Percentiles rank a stretch among this genome's conserved stretches.
phyloP scores from a whole-genome alignment of 2,113 vertebrate species.

The Lepus timidus region DNA sequence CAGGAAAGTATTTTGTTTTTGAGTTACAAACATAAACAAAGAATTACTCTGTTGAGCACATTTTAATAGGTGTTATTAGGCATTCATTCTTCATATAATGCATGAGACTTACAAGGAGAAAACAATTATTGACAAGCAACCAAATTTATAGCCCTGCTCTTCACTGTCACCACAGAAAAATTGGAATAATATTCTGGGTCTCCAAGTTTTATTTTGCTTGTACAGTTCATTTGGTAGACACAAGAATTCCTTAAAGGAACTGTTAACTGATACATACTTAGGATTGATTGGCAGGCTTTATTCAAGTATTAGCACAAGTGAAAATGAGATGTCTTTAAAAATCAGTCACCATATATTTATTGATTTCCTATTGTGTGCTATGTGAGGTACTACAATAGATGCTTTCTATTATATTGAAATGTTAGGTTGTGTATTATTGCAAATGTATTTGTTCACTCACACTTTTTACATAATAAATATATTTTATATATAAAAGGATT shows the following conservation, averaged over 20 bases:
- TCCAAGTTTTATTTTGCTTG: conserved; percentile 32
- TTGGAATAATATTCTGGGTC: conserved; percentile 36
- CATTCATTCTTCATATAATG: conserved; percentile 32
- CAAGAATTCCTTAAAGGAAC: conserved; percentile 28
- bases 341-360: not conserved
- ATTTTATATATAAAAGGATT: not conserved
- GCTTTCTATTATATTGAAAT: not conserved
- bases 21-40: not conserved
- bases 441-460: not conserved
- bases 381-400: not conserved
- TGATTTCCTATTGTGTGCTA: not conserved
- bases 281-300: not conserved
- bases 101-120: not conserved
- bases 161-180: not conserved
- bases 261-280: not conserved
- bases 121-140: not conserved
- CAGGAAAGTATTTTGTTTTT: conserved; percentile 43
- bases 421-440: not conserved
- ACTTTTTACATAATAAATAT: no score
- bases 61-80: conserved; percentile 15
- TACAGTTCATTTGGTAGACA: not conserved
- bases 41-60: not conserved
- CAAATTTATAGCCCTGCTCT: not conserved
- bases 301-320: not conserved
- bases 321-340: conserved; percentile 45